Conservation (phyloP, 2,113 vertebrate species). For the Dasyurus viverrinus region DNA sequence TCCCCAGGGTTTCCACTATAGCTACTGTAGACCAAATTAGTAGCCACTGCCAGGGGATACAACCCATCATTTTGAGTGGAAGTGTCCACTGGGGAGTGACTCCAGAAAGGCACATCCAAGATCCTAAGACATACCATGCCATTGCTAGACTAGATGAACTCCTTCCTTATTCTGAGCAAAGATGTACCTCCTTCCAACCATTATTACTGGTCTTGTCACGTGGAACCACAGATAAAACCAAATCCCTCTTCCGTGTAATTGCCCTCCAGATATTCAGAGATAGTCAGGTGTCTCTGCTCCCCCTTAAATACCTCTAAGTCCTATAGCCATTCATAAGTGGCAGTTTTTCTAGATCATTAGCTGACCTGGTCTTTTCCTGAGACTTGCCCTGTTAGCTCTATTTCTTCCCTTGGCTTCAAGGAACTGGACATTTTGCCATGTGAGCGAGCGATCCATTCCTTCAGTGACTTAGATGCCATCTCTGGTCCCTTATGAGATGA, state of each 20-base stretch:
- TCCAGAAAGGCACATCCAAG: background rate
- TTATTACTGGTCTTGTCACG: background rate
- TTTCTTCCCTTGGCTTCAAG: background rate
- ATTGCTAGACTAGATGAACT: background rate
- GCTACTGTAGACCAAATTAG: background rate
- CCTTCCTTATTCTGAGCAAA: background rate
- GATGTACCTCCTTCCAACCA: background rate
- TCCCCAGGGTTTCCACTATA: background rate
- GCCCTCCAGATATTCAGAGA: background rate
- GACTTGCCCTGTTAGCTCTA: background rate
- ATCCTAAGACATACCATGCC: background rate
- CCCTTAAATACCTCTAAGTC: background rate
- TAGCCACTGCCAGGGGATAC: background rate
- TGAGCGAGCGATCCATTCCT: background rate
- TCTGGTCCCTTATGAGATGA: background rate
- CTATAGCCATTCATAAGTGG: background rate
- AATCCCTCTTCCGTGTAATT: background rate
- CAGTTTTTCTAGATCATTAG: background rate
- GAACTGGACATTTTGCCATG: background rate
- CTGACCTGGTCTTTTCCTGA: background rate
- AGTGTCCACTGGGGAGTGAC: background rate
- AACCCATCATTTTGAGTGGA: background rate
- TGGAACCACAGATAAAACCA: background rate
- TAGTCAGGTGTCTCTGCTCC: background rate
- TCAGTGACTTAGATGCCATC: background rate